Conservation (phyloP, 2,888 invertebrate species). For the Drosophila trichaetosa region DNA sequence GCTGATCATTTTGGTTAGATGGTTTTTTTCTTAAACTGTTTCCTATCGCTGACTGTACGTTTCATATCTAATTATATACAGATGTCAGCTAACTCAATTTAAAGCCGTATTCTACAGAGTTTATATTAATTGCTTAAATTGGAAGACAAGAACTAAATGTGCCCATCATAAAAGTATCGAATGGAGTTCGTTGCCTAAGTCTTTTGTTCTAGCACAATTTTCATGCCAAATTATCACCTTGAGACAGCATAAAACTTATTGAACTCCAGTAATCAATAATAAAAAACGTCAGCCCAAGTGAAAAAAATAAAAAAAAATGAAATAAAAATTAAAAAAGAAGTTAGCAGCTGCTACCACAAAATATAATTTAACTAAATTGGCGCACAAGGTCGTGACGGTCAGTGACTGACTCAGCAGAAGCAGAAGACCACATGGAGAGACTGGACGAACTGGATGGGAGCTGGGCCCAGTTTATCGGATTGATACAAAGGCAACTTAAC, state of each 20-base stretch:
- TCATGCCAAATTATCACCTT: conserved; percentile 61
- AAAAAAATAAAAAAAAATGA: conserved; percentile 1
- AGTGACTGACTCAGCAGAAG: conserved; percentile 54
- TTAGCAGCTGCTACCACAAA: conserved; percentile 40
- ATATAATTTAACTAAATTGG: conserved; percentile 66
- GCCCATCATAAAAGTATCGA: conserved; percentile 20
- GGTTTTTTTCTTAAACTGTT: background rate
- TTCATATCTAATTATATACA: conserved; percentile 9
- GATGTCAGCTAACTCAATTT: conserved; percentile 14
- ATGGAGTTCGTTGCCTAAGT: conserved; percentile 71
- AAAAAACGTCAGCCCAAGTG: conserved; percentile 25
- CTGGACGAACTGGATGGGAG: conserved; percentile 46
- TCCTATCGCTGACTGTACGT: conserved; percentile 1
- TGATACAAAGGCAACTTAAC: conserved; percentile 1
- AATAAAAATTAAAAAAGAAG: conserved; percentile 3
- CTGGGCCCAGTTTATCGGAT: conserved; percentile 21
- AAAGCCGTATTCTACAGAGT: conserved; percentile 6
- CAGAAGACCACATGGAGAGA: conserved; percentile 21
- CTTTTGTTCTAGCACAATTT: conserved; percentile 74
- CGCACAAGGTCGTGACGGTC: conserved; percentile 68
- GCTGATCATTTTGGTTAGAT: background rate
- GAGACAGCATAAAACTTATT: conserved; percentile 49
- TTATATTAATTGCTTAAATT: conserved; percentile 5
- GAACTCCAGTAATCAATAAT: conserved; percentile 44
- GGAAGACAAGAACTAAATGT: conserved; percentile 8